Conservation (phyloP, 2,888 invertebrate species). For the Frankliniella fusca region DNA sequence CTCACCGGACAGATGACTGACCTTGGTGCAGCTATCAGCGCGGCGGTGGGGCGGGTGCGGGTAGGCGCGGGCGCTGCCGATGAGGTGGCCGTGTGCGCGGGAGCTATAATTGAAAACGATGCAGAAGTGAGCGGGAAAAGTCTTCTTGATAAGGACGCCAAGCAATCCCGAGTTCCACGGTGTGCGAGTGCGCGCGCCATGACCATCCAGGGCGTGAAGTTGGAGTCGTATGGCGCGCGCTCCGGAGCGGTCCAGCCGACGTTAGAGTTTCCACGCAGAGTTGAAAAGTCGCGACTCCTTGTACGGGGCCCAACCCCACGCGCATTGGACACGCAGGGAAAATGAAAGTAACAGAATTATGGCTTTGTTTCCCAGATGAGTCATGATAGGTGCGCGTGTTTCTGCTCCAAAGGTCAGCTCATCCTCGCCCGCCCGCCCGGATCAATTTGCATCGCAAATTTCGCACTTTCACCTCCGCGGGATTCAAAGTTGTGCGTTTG, state of each 20-base stretch:
- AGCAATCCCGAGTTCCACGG: no score
- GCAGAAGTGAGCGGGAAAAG: no score
- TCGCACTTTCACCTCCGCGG: slow-evolving; percentile 6
- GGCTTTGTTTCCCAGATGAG: background rate
- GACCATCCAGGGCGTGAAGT: no score
- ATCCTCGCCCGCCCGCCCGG: background rate
- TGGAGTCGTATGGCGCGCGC: no score
- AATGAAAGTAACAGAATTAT: background rate
- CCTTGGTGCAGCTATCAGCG: background rate
- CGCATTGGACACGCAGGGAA: no score
- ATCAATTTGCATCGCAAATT: slow-evolving; percentile 14
- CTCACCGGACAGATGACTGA: slow-evolving; percentile 24
- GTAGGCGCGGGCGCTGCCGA: background rate
- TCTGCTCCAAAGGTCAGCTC: slow-evolving; percentile 8
- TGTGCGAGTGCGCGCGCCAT: background rate
- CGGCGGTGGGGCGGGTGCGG: background rate
- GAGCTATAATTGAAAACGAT: no score
- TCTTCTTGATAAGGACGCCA: no score
- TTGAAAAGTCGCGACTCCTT: no score
- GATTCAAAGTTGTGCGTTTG: background rate
- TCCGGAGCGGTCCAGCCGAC: no score
- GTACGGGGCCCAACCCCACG: no score
- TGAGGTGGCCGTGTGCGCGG: no score
- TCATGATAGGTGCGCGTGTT: background rate
- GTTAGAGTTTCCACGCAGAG: no score